Base-by-base conservation (phyloP, 2,113 vertebrate species). In the Sylvilagus bachmani region DNA sequence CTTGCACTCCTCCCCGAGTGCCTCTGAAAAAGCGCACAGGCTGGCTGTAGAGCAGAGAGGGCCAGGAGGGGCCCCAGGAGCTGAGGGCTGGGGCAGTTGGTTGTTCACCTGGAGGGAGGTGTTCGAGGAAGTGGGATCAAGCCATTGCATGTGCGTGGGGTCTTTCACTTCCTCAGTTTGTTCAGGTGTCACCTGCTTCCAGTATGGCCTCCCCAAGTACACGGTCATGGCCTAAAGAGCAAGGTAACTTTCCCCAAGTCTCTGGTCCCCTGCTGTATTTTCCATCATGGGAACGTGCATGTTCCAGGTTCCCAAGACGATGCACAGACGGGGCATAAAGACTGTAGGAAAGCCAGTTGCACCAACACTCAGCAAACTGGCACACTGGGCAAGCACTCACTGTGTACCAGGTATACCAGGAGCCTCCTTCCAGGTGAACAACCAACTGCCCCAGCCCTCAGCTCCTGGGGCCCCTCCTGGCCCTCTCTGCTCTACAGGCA, bases 121-220 rank as follows among this genome's bases (percentile, higher is more conserved):
- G n/a, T n/a, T n/a, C n/a, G 33, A 67, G n/a, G 38, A 51, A n/a
- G 9, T 29, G 6, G 66, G 21, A 7, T 24, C 7, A 22, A 0
- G 29, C 10, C 75, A 38, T 24, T 22, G 7, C 2, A 0, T 8
- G 22, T 24, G 31, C 29, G 10, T 1, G 0, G 24, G n/a, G 11
- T 27, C 2, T 74, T n/a, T 38, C 9, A 19, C 90, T 71, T 53
- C 8, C 11, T 14, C 1, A 75, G 24, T 58, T 9, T 58, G 24
- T 85, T 29, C 51, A 16, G 13, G 27, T 21, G 21, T 69, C 10
- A 44, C 27, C 21, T 21, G 12, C 21, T 25, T 17, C 27, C 25
- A 9, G 6, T 8, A 7, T 11, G 21, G 12, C 44, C 77, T 66
- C 73, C 10, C 82, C 10, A 2, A 3, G 11, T 17, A 10, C 77